Conservation (phyloP, 2,797 vertebrate genomes). For the Tadarida brasiliensis region DNA sequence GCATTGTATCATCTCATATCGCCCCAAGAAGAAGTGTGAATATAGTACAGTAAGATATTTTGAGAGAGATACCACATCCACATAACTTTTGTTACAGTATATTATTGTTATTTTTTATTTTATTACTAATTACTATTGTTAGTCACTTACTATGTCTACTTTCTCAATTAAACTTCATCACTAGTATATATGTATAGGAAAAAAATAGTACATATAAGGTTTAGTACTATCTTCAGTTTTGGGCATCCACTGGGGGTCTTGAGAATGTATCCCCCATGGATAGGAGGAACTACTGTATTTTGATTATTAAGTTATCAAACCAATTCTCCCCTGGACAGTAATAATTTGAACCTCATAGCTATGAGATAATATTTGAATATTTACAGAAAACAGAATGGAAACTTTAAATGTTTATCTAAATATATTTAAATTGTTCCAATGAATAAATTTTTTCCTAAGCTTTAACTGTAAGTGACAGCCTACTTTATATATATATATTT, state of each 20-base stretch:
- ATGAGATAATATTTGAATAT: slow-evolving; percentile 43
- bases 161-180: background rate
- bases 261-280: background rate
- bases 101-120: background rate
- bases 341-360: slow-evolving; percentile 49
- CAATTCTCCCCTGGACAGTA: background rate
- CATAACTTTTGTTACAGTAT: background rate
- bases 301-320: slow-evolving; percentile 40
- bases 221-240: background rate
- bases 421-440: slow-evolving; percentile 41
- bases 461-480: slow-evolving; percentile 47
- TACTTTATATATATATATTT: slow-evolving; percentile 52
- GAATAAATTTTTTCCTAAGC: slow-evolving; percentile 25
- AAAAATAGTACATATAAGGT: background rate
- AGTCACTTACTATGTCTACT: background rate
- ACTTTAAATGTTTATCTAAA: slow-evolving; percentile 46
- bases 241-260: background rate
- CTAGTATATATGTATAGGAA: background rate
- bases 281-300: background rate
- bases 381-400: slow-evolving; percentile 43
- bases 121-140: background rate
- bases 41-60: background rate
- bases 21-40: background rate
- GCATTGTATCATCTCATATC: background rate
- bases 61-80: background rate